A percentile compares a stretch with the other conserved stretches of the same genome.
These are phyloP conservation scores for Brachionus rubens DNA, from an alignment of 1,140 invertebrate genomes.

Conservation along the genomic window DNA sequence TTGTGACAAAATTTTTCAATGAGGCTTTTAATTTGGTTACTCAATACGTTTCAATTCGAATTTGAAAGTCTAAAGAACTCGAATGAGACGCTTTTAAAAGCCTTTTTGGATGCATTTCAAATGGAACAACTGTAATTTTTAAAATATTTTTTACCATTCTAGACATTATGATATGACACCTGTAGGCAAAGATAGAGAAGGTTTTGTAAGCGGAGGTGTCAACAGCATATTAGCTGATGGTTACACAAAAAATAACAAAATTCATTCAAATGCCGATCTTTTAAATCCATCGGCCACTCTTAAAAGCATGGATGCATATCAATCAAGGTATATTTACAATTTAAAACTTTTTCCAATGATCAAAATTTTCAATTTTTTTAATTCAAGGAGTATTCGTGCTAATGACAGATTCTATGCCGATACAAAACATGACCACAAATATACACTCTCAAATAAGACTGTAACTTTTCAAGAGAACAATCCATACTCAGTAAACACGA, in stretches of 20 bases:
- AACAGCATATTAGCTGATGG: slow-evolving; percentile 10
- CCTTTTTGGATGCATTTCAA: too few relatives aligned
- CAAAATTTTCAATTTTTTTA: too few relatives aligned
- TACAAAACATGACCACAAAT: slow-evolving; percentile 29
- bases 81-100: too few relatives aligned
- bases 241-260: slow-evolving; percentile 23
- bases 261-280: slow-evolving; percentile 2
- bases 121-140: too few relatives aligned
- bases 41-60: too few relatives aligned
- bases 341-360: too few relatives aligned
- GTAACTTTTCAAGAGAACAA: slow-evolving; percentile 21
- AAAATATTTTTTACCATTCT: too few relatives aligned
- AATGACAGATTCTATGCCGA: slow-evolving; percentile 28
- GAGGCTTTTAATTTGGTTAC: too few relatives aligned
- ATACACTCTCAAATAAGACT: neutral
- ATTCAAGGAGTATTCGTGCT: slow-evolving; percentile 20
- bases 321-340: slow-evolving; percentile 38
- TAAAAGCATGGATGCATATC: slow-evolving; percentile 4
- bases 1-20: too few relatives aligned
- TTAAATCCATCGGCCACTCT: neutral
- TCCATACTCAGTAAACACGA: neutral
- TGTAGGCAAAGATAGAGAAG: slow-evolving; percentile 2
- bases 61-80: too few relatives aligned
- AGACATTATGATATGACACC: slow-evolving; percentile 44
- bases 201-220: neutral